A percentile compares a stretch with the other conserved stretches of the same genome.
phyloP scores from a whole-genome alignment of 2,888 invertebrate species.

The Perizoma flavofasciatum region DNA sequence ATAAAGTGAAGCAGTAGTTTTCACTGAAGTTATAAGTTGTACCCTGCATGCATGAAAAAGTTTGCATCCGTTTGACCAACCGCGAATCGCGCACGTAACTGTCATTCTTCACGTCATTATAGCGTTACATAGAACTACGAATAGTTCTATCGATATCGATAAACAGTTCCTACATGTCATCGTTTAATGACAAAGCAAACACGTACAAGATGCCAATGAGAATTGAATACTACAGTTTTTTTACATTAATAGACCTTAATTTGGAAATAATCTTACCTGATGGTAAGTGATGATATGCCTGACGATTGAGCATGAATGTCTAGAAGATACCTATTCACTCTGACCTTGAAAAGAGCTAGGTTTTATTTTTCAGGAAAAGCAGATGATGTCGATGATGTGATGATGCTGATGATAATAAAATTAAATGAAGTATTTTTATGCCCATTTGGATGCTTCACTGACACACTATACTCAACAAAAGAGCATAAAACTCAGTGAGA shows the following conservation, averaged over 20 bases:
- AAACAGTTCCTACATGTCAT: not conserved
- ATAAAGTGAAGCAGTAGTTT: conserved; percentile 27
- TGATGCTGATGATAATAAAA: not conserved
- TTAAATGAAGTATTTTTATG: conserved; percentile 4
- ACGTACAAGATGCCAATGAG: not conserved
- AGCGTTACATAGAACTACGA: conserved; percentile 13
- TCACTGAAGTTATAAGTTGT: conserved; percentile 37
- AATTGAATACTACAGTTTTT: not conserved
- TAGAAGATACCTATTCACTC: too few relatives aligned
- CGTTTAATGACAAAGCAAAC: not conserved
- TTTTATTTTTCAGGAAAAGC: too few relatives aligned
- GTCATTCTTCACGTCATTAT: conserved; percentile 37
- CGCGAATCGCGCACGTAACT: conserved; percentile 32
- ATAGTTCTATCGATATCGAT: conserved; percentile 31
- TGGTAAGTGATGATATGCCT: too few relatives aligned
- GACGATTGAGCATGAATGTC: too few relatives aligned
- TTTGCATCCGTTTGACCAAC: conserved; percentile 45
- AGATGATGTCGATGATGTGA: too few relatives aligned
- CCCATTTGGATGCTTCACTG: too few relatives aligned
- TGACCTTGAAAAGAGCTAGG: too few relatives aligned
- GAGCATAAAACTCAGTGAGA: conserved; percentile 20
- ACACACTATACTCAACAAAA: conserved; percentile 10
- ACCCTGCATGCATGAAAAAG: conserved; percentile 43
- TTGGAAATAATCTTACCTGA: too few relatives aligned
- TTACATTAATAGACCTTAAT: too few relatives aligned